Evolutionary conservation across 2,113 vertebrate genomes (phyloP).

Genomic region (Cavia porcellus): DNA sequence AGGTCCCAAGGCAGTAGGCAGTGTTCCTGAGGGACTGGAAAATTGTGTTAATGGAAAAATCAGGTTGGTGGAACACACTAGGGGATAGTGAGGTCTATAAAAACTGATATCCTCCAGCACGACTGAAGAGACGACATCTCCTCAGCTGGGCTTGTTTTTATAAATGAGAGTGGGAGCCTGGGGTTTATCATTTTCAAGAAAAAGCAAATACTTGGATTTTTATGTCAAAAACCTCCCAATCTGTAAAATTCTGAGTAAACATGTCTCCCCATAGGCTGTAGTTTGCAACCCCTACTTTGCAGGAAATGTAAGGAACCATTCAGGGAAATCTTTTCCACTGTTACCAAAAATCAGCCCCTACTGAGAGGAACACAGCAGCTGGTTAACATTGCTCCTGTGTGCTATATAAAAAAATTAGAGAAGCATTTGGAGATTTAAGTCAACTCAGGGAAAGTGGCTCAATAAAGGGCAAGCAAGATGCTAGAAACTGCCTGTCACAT

Average conservation of each 20-base stretch:
- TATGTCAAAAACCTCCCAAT: background rate
- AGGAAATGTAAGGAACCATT: background rate
- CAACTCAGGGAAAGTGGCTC: background rate
- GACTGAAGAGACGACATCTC: background rate
- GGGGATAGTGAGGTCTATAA: slow-evolving; percentile 21
- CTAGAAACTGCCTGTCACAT: slow-evolving; percentile 1
- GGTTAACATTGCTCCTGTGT: slow-evolving; percentile 3
- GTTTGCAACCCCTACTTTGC: background rate
- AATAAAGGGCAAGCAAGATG: slow-evolving; percentile 35
- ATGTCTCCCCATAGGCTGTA: background rate
- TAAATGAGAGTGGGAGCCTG: background rate
- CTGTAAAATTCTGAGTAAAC: background rate
- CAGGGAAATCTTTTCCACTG: background rate
- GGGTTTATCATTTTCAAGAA: background rate
- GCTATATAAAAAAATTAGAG: slow-evolving; percentile 2
- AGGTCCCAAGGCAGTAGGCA: background rate
- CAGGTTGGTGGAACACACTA: background rate
- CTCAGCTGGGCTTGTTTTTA: background rate
- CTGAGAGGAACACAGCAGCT: background rate
- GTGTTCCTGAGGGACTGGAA: background rate
- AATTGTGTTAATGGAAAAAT: background rate
- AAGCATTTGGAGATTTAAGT: slow-evolving; percentile 15
- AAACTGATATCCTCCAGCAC: background rate
- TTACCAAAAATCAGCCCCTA: background rate
- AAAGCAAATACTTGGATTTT: background rate